These are phyloP conservation scores for Idaea dimidiata DNA, from an alignment of 2,888 invertebrate genomes.

Conservation along the genomic window DNA sequence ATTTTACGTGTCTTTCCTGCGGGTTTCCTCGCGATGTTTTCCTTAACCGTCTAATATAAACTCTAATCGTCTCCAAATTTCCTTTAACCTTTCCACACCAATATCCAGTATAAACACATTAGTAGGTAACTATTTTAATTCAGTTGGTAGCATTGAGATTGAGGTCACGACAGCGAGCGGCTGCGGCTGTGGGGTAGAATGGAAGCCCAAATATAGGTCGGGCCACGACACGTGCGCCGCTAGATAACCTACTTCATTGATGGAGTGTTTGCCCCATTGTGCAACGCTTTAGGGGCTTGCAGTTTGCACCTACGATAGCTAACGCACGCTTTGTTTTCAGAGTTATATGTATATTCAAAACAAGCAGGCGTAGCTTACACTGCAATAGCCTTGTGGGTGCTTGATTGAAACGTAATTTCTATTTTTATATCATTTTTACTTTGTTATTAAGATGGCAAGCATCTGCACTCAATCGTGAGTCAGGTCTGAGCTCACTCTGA, in stretches of 20 bases:
- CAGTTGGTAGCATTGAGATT: neutral
- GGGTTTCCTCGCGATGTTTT: neutral
- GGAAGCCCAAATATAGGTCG: neutral
- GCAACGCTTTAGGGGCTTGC: neutral
- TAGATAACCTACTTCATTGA: neutral
- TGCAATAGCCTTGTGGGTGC: neutral
- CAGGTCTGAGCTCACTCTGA: conserved; percentile 54
- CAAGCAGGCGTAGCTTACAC: neutral
- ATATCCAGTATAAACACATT: neutral
- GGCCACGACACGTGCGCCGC: neutral
- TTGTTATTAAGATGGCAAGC: conserved; percentile 21
- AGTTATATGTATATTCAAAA: neutral
- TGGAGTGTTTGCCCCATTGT: neutral
- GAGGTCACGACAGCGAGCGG: neutral
- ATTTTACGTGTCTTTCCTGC: too few relatives aligned
- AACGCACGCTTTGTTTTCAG: neutral
- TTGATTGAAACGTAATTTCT: conserved; percentile 13
- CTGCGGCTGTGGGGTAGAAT: neutral
- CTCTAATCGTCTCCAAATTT: neutral
- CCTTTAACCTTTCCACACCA: neutral
- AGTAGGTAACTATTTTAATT: neutral
- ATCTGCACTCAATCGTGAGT: conserved; percentile 36
- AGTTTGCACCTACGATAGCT: neutral
- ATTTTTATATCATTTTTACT: conserved; percentile 27
- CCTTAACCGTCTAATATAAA: neutral